Conservation (phyloP, 2,888 invertebrate genomes). For the Neoitamus cyanurus region DNA sequence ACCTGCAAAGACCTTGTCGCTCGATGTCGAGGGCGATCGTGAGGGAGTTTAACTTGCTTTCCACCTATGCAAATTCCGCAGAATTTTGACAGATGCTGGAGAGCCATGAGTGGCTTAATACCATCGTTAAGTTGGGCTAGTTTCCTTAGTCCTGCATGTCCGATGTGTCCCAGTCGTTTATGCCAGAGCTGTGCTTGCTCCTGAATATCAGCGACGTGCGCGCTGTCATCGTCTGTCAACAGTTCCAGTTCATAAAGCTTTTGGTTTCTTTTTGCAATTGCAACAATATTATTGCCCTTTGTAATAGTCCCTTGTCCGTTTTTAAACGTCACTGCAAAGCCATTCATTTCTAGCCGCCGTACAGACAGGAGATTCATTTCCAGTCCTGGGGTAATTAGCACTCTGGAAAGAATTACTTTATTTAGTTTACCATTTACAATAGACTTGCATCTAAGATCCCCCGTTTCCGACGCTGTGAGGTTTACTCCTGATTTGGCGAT, state of each 20-base stretch:
- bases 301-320: slow-evolving; percentile 1
- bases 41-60: slow-evolving; percentile 53
- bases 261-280: neutral
- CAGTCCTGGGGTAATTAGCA: neutral
- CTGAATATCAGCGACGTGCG: neutral
- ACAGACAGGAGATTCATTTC: neutral
- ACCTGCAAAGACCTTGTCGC: slow-evolving; percentile 53
- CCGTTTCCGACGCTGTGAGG: neutral
- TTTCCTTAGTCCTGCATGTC: slow-evolving; percentile 38
- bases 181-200: neutral
- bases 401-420: neutral
- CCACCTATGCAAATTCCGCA: slow-evolving; percentile 51
- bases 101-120: neutral
- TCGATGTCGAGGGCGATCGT: slow-evolving; percentile 49
- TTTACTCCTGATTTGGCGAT: neutral
- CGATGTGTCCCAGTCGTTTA: neutral
- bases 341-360: slow-evolving; percentile 1
- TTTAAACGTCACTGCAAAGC: neutral
- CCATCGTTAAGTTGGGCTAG: neutral
- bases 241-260: neutral
- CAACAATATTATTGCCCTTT: neutral
- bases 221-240: neutral
- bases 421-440: neutral
- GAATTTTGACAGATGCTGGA: too few relatives aligned
- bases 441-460: neutral